phyloP scores from a whole-genome alignment of 1,140 invertebrate species.

The Onthophagus taurus region DNA sequence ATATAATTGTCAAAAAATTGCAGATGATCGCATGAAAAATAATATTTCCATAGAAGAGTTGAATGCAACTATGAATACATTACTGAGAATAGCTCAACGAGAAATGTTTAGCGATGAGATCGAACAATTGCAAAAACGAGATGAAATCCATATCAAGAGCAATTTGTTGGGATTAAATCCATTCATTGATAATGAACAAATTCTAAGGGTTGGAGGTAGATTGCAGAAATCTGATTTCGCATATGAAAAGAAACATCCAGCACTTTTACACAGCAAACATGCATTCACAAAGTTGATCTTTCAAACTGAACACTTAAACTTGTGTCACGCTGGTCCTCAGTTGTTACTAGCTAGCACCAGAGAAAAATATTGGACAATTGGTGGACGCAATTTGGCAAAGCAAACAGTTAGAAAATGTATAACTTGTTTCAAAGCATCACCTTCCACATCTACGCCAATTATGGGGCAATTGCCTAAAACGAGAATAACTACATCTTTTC shows the following conservation, averaged over 20 bases:
- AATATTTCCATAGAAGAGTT: too few relatives aligned
- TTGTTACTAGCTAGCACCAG: constrained; percentile 13
- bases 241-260: constrained; percentile 6
- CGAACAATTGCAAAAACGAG: too few relatives aligned
- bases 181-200: constrained; percentile 2
- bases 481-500: constrained; percentile 10
- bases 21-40: too few relatives aligned
- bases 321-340: constrained; percentile 18
- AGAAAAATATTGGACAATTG: constrained; percentile 14
- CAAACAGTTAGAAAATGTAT: not conserved
- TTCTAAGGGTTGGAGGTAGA: constrained; percentile 7
- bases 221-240: not conserved
- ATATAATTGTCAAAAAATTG: not conserved
- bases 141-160: not conserved
- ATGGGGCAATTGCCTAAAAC: constrained; percentile 5
- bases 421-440: not conserved
- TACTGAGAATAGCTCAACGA: too few relatives aligned
- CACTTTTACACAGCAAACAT: constrained; percentile 10
- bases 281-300: too few relatives aligned
- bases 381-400: constrained; percentile 3
- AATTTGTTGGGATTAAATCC: constrained; percentile 3
- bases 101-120: too few relatives aligned
- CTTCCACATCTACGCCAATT: not conserved
- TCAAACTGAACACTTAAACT: constrained; percentile 17
- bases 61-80: too few relatives aligned